A percentile compares a stretch with the other conserved stretches of the same genome.
Evolutionary conservation across 2,113 vertebrate genomes (phyloP).

Genomic region (Dunckerocampus dactyliophorus): DNA sequence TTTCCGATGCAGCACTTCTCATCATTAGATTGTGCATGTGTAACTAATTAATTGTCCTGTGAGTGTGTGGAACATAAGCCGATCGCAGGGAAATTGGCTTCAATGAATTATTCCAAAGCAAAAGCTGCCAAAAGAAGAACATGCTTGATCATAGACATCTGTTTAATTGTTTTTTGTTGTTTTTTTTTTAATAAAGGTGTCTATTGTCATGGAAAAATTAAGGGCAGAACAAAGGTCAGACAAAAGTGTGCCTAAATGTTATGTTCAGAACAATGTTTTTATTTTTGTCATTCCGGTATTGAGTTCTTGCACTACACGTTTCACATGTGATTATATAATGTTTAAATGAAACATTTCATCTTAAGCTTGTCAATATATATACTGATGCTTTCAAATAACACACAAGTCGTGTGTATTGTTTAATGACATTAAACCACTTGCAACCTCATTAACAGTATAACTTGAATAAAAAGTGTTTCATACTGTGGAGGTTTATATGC

Average conservation of each 20-base stretch:
- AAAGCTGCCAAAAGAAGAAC: slow-evolving; percentile 14
- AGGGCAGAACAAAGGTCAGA: background rate
- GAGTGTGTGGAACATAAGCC: background rate
- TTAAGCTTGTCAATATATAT: background rate
- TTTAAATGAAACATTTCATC: slow-evolving; percentile 48
- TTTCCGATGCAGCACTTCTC: background rate
- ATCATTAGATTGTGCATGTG: background rate
- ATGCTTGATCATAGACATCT: background rate
- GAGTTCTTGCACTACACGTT: slow-evolving; percentile 59
- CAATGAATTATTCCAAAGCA: slow-evolving; percentile 35
- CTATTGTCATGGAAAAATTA: background rate
- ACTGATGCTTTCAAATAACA: no score
- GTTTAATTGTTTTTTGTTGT: background rate
- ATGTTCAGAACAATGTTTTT: slow-evolving; percentile 14
- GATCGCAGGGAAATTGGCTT: slow-evolving; percentile 16
- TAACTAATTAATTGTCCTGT: background rate
- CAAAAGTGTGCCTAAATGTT: slow-evolving; percentile 1
- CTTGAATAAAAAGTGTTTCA: background rate
- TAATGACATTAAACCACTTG: no score
- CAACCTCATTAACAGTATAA: no score
- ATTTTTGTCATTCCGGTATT: slow-evolving; percentile 22
- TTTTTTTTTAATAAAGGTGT: background rate
- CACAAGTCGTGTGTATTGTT: no score
- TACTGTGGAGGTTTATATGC: background rate
- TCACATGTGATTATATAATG: slow-evolving; percentile 51